Base-by-base conservation (phyloP, 2,797 vertebrate genomes). In the Gymnothorax javanicus region DNA sequence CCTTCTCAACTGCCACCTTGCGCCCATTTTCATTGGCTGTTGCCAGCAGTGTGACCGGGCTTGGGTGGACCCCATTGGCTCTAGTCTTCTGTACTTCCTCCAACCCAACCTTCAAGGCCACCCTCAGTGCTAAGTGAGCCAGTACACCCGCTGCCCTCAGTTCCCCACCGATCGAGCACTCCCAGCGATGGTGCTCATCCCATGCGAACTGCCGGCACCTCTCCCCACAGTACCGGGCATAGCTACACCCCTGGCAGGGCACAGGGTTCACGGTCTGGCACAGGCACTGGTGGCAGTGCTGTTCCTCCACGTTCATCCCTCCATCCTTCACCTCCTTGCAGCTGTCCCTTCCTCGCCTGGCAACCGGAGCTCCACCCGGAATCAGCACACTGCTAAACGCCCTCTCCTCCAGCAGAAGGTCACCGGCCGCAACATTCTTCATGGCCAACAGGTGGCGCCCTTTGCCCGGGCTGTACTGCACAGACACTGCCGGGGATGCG, bases 341-440 rank as follows among this genome's bases (percentile, higher is more conserved):
- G 73, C 27, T 81, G 85, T 83, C 84, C 17, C 82, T 86, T 43
- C 27, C 13, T 27, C 43, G 54, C 71, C 82, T 50, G 23, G 82
- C 23, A 15, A 50, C 71, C 3, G 59, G 7, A 58, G 56, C 43
- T 64, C 64, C 87, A 75, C 91, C 92, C 27, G 95, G 96, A 73
- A 96, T 95, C 20, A 99, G 96, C 87, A 99, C 97, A 3, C 95
- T 97, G 87, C 97, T 95, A 94, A 97, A 99, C 0, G 98, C 97
- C 64, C 95, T 91, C 25, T 99, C 99, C 62, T 88, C 92, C 67
- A 99, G 88, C 83, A 99, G 89, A 58, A 94, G 90, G 84, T 98
- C 96, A 58, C 98, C 98, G 0, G 96, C 93, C 82, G 91, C 58
- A 82, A 98, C 96, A 85, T 94, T 93, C 89, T 95, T 90, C 6